phyloP scores from a whole-genome alignment of 2,888 invertebrate species.

The Platycnemis pennipes region DNA sequence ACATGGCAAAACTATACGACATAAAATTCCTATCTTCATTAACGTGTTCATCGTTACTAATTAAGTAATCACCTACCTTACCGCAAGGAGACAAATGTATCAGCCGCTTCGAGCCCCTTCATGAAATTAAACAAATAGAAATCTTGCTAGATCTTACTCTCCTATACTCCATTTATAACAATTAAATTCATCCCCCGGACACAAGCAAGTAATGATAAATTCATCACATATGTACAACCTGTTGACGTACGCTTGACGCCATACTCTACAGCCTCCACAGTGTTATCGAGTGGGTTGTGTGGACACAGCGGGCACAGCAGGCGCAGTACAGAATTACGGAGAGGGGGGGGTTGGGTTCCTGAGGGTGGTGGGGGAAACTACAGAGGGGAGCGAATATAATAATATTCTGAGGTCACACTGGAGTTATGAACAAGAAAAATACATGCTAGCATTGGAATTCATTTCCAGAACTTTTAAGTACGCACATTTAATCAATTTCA shows the following conservation, averaged over 20 bases:
- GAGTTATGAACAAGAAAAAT: no score
- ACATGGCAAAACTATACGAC: not conserved
- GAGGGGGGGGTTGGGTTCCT: no score
- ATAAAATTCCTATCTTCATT: not conserved
- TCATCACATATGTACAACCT: conserved; percentile 62
- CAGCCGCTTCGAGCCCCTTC: conserved; percentile 12
- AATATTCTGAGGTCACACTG: no score
- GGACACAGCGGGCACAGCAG: no score
- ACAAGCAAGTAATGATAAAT: not conserved
- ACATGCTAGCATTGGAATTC: no score
- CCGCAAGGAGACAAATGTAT: not conserved
- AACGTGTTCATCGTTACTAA: not conserved
- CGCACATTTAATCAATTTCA: no score
- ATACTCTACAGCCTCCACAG: not conserved
- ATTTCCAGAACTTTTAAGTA: no score
- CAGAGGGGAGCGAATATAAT: no score
- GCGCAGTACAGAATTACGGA: no score
- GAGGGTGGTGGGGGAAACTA: no score
- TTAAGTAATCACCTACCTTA: not conserved
- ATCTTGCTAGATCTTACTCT: not conserved
- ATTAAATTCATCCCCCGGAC: not conserved
- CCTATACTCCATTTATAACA: not conserved
- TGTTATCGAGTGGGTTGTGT: conserved; percentile 16
- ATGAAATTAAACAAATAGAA: not conserved
- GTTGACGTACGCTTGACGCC: conserved; percentile 58